Evolutionary conservation across 2,888 invertebrate species (phyloP).

Genomic region (Cheilosia impressa): DNA sequence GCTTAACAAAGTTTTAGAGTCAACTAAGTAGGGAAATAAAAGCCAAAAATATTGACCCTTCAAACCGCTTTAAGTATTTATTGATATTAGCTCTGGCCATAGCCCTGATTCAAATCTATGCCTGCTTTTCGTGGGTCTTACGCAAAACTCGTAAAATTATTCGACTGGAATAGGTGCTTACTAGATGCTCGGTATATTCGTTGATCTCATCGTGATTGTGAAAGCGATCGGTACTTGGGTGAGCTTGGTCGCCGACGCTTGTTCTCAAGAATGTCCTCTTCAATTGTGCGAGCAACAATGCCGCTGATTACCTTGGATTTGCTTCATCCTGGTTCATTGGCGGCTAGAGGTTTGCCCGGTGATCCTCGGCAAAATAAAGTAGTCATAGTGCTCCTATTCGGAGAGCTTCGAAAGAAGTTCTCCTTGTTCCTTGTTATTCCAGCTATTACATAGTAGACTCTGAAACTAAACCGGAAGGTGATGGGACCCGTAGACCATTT

Average conservation of each 20-base stretch:
- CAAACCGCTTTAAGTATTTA: too few species aligned
- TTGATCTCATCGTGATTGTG: constrained; percentile 83
- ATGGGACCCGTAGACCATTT: not conserved
- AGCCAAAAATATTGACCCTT: too few species aligned
- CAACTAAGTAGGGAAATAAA: too few species aligned
- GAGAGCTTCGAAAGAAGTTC: constrained; percentile 75
- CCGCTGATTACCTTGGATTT: constrained; percentile 36
- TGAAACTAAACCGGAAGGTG: constrained; percentile 76
- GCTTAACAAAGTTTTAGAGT: too few species aligned
- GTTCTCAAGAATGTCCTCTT: constrained; percentile 76
- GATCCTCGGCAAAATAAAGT: constrained; percentile 76
- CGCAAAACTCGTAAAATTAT: too few species aligned
- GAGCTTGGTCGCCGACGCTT: constrained; percentile 71
- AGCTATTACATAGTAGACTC: constrained; percentile 78
- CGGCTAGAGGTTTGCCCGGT: constrained; percentile 76
- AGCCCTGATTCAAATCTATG: constrained; percentile 84
- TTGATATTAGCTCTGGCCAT: constrained; percentile 76
- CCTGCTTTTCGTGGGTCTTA: too few species aligned
- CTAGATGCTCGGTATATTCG: constrained; percentile 84
- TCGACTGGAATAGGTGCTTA: too few species aligned
- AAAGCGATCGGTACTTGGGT: constrained; percentile 78
- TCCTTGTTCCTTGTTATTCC: constrained; percentile 67
- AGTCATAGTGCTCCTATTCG: constrained; percentile 78
- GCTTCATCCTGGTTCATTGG: constrained; percentile 74
- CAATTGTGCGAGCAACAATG: too few species aligned